A percentile compares a stretch with the other conserved stretches of the same genome.
These are phyloP conservation scores for Volucella inflata DNA, from an alignment of 2,888 invertebrate genomes.

Conservation along the genomic window DNA sequence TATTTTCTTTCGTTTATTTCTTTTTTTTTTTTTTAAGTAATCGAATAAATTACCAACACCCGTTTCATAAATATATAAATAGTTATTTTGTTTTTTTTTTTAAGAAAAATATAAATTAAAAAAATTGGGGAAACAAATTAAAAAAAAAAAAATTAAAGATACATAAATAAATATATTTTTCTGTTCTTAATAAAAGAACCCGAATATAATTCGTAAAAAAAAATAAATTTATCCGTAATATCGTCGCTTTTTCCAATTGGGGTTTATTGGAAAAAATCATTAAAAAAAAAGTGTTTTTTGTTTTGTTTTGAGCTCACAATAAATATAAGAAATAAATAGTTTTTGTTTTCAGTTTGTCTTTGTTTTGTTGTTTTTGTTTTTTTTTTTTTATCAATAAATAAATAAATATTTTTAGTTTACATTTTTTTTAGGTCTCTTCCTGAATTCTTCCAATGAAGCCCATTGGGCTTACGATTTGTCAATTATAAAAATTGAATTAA, in stretches of 20 bases:
- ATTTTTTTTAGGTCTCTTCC: conserved; percentile 44
- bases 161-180: conserved; percentile 42
- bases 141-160: conserved; percentile 48
- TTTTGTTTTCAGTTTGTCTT: conserved; percentile 36
- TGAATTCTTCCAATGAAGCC: conserved; percentile 75
- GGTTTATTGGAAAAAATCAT: conserved; percentile 70
- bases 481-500: conserved; percentile 68
- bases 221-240: conserved; percentile 42
- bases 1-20: not conserved
- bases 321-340: conserved; percentile 73
- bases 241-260: conserved; percentile 61
- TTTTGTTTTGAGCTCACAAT: conserved; percentile 55
- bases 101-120: conserved; percentile 54
- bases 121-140: conserved; percentile 23
- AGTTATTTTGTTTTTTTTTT: conserved; percentile 1
- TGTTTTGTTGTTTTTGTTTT: conserved; percentile 13
- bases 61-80: conserved; percentile 59
- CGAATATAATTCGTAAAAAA: not conserved
- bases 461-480: conserved; percentile 71
- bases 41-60: conserved; percentile 73
- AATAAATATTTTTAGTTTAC: conserved; percentile 61
- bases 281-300: not conserved
- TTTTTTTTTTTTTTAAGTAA: conserved; percentile 29
- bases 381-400: conserved; percentile 53
- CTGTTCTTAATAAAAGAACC: conserved; percentile 11